A percentile compares a stretch with the other conserved stretches of the same genome.
phyloP scores from a whole-genome alignment of 1,140 invertebrate species.

The Penaeus japonicus region DNA sequence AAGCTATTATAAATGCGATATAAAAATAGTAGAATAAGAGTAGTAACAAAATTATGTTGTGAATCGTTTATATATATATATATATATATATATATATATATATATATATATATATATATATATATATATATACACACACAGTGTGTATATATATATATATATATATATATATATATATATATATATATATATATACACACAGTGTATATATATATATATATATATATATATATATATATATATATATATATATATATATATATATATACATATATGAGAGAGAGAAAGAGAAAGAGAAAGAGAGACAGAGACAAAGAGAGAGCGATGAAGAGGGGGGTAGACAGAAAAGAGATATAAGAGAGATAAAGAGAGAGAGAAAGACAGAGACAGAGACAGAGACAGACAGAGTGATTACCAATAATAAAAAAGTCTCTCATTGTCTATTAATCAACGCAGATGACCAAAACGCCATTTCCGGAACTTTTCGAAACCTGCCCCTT shows the following conservation, averaged over 20 bases:
- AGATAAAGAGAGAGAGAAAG: no score
- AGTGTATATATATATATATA: not conserved
- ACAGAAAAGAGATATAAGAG: no score
- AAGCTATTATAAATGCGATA: no score
- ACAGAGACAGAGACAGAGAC: conserved; percentile 7
- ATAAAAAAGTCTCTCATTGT: no score
- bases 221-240: not conserved
- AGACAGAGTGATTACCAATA: not conserved
- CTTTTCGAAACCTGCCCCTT: no score
- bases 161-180: not conserved
- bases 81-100: not conserved
- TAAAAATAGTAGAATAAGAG: no score
- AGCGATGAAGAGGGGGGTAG: not conserved
- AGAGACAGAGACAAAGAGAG: conserved; percentile 16
- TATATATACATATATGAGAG: not conserved
- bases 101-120: conserved; percentile 16
- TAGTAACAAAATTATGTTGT: no score
- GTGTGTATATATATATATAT: not conserved
- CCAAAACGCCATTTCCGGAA: not conserved
- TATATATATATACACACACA: not conserved
- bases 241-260: not conserved
- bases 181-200: not conserved
- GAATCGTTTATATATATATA: not conserved
- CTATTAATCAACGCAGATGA: no score
- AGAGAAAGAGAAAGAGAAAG: not conserved